A percentile compares a stretch with the other conserved stretches of the same genome.
Evolutionary conservation across 1,140 invertebrate species (phyloP).

Genomic region (Oryzaephilus surinamensis): DNA sequence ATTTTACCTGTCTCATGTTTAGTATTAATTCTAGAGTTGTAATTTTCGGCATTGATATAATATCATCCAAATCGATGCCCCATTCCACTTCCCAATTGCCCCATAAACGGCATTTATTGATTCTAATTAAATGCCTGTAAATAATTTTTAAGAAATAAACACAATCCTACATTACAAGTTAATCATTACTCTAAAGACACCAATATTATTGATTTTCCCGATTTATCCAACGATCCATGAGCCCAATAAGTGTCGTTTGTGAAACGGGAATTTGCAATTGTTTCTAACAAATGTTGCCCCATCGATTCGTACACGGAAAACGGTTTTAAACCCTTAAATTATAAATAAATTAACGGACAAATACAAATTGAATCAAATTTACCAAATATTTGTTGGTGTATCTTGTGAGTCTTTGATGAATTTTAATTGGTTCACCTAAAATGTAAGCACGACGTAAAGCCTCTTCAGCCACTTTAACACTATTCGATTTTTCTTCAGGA

Average conservation of each 20-base stretch:
- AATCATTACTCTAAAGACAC: slow-evolving; percentile 41
- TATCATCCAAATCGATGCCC: slow-evolving; percentile 60
- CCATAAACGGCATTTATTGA: slow-evolving; percentile 60
- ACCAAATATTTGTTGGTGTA: slow-evolving; percentile 58
- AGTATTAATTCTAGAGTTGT: slow-evolving; percentile 55
- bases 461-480: slow-evolving; percentile 55
- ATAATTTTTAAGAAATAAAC: slow-evolving; percentile 8
- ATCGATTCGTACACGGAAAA: slow-evolving; percentile 33
- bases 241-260: slow-evolving; percentile 32
- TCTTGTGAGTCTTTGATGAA: slow-evolving; percentile 56
- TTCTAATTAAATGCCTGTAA: slow-evolving; percentile 60
- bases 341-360: neutral
- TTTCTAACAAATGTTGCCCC: slow-evolving; percentile 30
- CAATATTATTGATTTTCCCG: slow-evolving; percentile 40
- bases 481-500: slow-evolving; percentile 47
- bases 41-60: slow-evolving; percentile 57
- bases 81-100: slow-evolving; percentile 68
- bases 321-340: slow-evolving; percentile 28
- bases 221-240: slow-evolving; percentile 31
- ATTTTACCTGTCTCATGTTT: slow-evolving; percentile 57
- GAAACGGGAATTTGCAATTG: slow-evolving; percentile 27
- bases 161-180: slow-evolving; percentile 6
- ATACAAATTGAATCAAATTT: slow-evolving; percentile 11
- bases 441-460: slow-evolving; percentile 58
- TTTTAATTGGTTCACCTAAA: slow-evolving; percentile 54